Conservation (phyloP, 2,888 invertebrate genomes). For the Yponomeuta sedellus region DNA sequence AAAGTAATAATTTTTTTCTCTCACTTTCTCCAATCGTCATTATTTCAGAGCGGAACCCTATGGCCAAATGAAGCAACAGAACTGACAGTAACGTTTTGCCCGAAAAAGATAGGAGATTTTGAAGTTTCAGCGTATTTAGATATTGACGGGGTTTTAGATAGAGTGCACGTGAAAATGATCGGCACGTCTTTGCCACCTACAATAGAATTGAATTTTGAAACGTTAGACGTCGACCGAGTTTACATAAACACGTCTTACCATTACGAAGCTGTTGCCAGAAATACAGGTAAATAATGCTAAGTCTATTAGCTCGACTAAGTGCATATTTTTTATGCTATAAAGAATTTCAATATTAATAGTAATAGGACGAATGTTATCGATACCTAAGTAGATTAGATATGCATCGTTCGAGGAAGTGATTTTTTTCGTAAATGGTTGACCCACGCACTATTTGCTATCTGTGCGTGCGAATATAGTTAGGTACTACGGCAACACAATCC, state of each 20-base stretch:
- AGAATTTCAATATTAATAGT: too few species aligned
- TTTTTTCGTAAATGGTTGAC: too few species aligned
- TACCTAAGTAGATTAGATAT: too few species aligned
- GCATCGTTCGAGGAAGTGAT: too few species aligned
- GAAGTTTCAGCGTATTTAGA: slow-evolving; percentile 74
- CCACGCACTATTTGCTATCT: too few species aligned
- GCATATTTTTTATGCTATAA: too few species aligned
- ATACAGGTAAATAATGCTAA: slow-evolving; percentile 59
- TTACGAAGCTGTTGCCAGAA: slow-evolving; percentile 77
- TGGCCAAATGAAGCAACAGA: slow-evolving; percentile 75
- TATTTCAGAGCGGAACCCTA: slow-evolving; percentile 71
- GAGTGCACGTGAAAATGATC: slow-evolving; percentile 67
- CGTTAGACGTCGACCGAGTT: slow-evolving; percentile 73
- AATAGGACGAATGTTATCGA: not conserved
- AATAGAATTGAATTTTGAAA: slow-evolving; percentile 72
- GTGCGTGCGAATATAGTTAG: too few species aligned
- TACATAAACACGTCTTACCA: slow-evolving; percentile 76
- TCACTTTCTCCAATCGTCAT: not conserved
- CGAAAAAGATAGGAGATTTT: slow-evolving; percentile 69
- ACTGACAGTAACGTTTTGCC: slow-evolving; percentile 73
- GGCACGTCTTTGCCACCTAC: slow-evolving; percentile 77
- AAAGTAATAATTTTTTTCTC: not conserved
- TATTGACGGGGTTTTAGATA: slow-evolving; percentile 70
- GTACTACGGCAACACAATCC: not conserved
- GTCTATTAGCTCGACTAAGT: too few species aligned